Evolutionary conservation across 1,140 invertebrate species (phyloP).

Genomic region (Cepaea nemoralis): DNA sequence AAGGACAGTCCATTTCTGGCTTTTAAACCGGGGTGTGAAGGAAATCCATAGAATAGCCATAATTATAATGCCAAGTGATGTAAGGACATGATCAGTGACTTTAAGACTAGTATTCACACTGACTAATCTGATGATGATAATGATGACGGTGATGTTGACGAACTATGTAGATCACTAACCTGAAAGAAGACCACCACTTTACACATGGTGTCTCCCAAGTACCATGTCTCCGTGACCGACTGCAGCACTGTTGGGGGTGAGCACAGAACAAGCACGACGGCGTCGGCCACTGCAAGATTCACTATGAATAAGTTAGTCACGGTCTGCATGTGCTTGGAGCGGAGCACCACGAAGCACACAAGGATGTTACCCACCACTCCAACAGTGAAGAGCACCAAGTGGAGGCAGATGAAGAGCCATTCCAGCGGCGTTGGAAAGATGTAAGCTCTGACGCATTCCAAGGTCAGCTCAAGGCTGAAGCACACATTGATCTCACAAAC

Average conservation of each 20-base stretch:
- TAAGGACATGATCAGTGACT: too few relatives aligned
- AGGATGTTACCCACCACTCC: conserved; percentile 88
- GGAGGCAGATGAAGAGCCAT: conserved; percentile 81
- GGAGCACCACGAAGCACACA: conserved; percentile 88
- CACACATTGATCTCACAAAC: conserved; percentile 7
- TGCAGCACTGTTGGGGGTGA: conserved; percentile 88
- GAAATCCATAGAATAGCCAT: too few relatives aligned
- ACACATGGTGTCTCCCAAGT: conserved; percentile 84
- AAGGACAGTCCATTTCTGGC: too few relatives aligned
- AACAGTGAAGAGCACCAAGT: conserved; percentile 80
- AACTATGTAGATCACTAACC: too few relatives aligned
- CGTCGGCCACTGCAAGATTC: conserved; percentile 91
- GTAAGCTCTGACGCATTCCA: conserved; percentile 47
- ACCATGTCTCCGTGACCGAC: conserved; percentile 93
- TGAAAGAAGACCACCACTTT: conserved; percentile 88
- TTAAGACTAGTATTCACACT: too few relatives aligned
- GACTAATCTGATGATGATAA: too few relatives aligned
- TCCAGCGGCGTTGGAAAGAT: conserved; percentile 59
- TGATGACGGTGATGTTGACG: too few relatives aligned
- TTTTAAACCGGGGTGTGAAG: too few relatives aligned
- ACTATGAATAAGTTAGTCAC: conserved; percentile 95
- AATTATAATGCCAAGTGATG: too few relatives aligned
- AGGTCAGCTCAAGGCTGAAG: conserved; percentile 27
- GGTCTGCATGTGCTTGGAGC: conserved; percentile 87
- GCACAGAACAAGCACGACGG: conserved; percentile 90